Percentiles rank a stretch among this genome's conserved stretches.
Evolutionary conservation across 2,113 vertebrate genomes (phyloP).

Genomic region (Campylomormyrus tamandua): DNA sequence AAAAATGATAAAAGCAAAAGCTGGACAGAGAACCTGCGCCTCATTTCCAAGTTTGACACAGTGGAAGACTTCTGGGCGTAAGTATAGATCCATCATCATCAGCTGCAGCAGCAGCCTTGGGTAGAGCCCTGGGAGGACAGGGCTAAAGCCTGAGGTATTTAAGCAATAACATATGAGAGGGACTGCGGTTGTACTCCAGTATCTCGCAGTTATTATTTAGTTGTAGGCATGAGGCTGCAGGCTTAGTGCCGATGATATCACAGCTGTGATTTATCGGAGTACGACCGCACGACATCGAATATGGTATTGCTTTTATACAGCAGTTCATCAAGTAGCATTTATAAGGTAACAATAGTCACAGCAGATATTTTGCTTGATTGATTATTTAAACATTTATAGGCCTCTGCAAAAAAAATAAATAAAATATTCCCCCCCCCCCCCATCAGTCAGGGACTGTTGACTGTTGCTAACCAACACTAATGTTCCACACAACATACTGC

Average conservation of each 20-base stretch:
- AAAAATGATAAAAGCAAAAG: slow-evolving; percentile 76
- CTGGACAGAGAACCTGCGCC: slow-evolving; percentile 71
- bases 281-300: too few relatives aligned
- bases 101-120: neutral
- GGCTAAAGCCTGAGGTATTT: neutral
- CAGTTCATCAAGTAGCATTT: too few relatives aligned
- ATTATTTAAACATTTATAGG: too few relatives aligned
- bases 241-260: neutral
- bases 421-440: too few relatives aligned
- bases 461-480: too few relatives aligned
- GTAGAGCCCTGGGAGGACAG: neutral
- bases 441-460: too few relatives aligned
- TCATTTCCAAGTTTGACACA: slow-evolving; percentile 73
- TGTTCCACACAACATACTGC: neutral
- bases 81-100: slow-evolving; percentile 35
- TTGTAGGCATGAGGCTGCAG: neutral
- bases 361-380: too few relatives aligned
- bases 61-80: slow-evolving; percentile 79
- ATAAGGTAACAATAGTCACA: too few relatives aligned
- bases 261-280: neutral
- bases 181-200: neutral
- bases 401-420: too few relatives aligned
- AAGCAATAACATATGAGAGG: neutral
- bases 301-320: too few relatives aligned
- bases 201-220: neutral